Conservation (phyloP, 1,140 invertebrate species). For the Bathynomus jamesi region DNA sequence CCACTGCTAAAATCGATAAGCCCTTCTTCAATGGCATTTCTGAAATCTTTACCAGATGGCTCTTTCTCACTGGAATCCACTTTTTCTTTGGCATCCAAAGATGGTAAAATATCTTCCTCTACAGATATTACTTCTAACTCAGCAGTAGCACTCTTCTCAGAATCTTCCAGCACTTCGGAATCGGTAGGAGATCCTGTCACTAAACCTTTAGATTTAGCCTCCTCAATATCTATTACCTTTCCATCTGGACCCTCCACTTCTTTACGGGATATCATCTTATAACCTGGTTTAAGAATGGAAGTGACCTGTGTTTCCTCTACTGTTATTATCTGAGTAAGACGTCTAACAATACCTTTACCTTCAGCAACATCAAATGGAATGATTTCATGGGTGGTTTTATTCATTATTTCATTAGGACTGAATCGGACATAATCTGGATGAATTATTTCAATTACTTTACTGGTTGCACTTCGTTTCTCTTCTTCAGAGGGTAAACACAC, state of each 20-base stretch:
- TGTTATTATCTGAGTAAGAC: too few relatives aligned
- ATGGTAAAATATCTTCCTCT: slow-evolving; percentile 52
- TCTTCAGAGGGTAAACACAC: too few relatives aligned
- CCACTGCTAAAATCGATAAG: background rate
- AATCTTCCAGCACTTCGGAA: too few relatives aligned
- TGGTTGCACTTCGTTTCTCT: too few relatives aligned
- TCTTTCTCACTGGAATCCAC: too few relatives aligned
- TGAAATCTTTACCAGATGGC: slow-evolving; percentile 14
- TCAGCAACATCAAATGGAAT: too few relatives aligned
- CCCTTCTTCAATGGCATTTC: background rate
- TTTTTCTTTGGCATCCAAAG: slow-evolving; percentile 52
- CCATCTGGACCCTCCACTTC: background rate
- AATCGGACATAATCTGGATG: too few relatives aligned
- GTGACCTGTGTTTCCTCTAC: background rate
- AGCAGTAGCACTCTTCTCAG: background rate
- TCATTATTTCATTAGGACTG: too few relatives aligned
- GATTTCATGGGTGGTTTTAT: too few relatives aligned
- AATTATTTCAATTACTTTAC: too few relatives aligned
- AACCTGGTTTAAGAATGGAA: background rate
- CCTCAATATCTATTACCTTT: background rate
- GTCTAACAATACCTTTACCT: too few relatives aligned
- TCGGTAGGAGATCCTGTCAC: too few relatives aligned
- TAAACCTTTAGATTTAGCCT: background rate
- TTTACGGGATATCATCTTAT: background rate
- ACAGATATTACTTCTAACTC: background rate